Percentiles rank a stretch among this genome's conserved stretches.
These are phyloP conservation scores for Cryptosula pallasiana DNA, from an alignment of 2,888 invertebrate species.

Conservation along the genomic window DNA sequence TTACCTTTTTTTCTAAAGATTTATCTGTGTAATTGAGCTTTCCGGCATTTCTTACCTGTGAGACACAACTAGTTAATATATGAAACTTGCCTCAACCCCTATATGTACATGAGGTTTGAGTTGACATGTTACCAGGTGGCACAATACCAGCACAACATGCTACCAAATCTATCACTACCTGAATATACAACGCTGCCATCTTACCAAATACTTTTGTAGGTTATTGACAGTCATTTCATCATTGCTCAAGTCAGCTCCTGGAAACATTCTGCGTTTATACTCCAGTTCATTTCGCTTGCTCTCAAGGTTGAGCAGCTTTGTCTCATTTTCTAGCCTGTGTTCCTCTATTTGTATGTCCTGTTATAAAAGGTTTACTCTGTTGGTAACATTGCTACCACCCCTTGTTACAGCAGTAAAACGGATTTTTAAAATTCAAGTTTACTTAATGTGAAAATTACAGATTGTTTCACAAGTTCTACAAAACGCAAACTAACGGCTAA, in stretches of 20 bases:
- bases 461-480: too few relatives aligned
- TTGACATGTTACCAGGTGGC: too few relatives aligned
- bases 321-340: conserved; percentile 18
- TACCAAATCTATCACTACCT: too few relatives aligned
- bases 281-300: conserved; percentile 13
- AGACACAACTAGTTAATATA: too few relatives aligned
- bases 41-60: not conserved
- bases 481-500: too few relatives aligned
- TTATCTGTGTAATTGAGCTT: conserved; percentile 9
- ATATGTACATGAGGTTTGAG: too few relatives aligned
- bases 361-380: not conserved
- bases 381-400: too few relatives aligned
- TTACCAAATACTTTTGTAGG: conserved; percentile 16
- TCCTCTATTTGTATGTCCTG: conserved; percentile 11
- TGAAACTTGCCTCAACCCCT: too few relatives aligned
- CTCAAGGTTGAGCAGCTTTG: conserved; percentile 21
- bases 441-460: too few relatives aligned
- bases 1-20: conserved; percentile 5
- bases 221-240: conserved; percentile 17
- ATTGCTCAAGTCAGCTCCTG: conserved; percentile 21
- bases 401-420: too few relatives aligned
- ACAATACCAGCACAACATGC: too few relatives aligned
- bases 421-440: too few relatives aligned
- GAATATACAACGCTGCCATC: not conserved
- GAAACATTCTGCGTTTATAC: conserved; percentile 9